These are phyloP conservation scores for Petrocephalus zakoni DNA, from an alignment of 2,113 vertebrate species.

Conservation along the genomic window DNA sequence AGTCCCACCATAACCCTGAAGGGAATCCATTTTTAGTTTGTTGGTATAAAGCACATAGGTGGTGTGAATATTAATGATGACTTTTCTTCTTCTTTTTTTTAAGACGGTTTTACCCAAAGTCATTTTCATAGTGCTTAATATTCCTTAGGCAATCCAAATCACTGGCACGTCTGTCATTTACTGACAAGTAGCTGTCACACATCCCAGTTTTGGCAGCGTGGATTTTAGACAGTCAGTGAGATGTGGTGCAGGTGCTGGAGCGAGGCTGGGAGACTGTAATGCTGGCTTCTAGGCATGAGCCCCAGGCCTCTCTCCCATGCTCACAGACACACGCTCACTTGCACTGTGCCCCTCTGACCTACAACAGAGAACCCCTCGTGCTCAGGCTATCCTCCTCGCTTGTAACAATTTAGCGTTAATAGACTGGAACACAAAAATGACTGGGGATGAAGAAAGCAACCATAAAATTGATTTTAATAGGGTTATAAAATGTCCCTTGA, in stretches of 20 bases:
- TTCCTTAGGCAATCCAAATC: background rate
- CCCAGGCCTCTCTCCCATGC: slow-evolving; percentile 6
- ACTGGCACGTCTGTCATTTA: background rate
- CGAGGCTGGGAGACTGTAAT: background rate
- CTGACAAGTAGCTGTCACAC: background rate
- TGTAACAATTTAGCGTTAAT: slow-evolving; percentile 45
- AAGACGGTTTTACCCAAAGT: background rate
- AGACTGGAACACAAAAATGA: slow-evolving; percentile 48
- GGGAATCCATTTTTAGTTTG: background rate
- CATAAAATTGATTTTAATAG: slow-evolving; percentile 61
- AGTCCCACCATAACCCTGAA: background rate
- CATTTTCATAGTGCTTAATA: background rate
- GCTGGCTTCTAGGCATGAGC: background rate
- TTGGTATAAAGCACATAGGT: background rate
- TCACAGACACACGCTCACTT: slow-evolving; percentile 9
- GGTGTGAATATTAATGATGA: background rate
- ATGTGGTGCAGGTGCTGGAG: background rate
- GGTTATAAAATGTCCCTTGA: slow-evolving; percentile 42
- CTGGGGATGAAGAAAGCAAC: slow-evolving; percentile 31
- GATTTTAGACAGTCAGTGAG: background rate
- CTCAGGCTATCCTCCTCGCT: slow-evolving; percentile 21
- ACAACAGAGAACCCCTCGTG: slow-evolving; percentile 33
- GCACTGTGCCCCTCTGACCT: slow-evolving; percentile 30
- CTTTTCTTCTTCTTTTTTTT: background rate
- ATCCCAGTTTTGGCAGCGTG: background rate